phyloP scores from a whole-genome alignment of 2,113 vertebrate genomes.

The Dicerorhinus sumatrensis region DNA sequence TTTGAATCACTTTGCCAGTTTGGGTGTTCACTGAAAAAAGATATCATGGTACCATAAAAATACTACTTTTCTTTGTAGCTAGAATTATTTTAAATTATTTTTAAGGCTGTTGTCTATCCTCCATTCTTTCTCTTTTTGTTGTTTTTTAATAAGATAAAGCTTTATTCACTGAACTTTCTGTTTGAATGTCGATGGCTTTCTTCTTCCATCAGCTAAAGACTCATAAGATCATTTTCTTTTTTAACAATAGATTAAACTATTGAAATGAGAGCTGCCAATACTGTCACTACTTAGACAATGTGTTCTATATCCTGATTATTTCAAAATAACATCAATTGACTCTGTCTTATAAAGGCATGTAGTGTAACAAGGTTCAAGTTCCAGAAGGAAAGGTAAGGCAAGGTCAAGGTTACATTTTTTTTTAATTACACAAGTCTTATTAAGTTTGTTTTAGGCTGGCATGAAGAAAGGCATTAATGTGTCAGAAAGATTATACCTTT shows the following conservation, averaged over 20 bases:
- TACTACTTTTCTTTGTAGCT: neutral
- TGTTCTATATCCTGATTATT: neutral
- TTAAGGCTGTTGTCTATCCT: neutral
- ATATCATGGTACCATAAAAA: neutral
- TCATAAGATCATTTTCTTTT: neutral
- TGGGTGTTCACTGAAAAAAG: neutral
- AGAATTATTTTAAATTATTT: conserved; percentile 28
- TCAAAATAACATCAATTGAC: conserved; percentile 12
- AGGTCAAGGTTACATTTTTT: conserved; percentile 1
- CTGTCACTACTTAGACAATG: neutral
- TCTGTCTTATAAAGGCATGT: neutral
- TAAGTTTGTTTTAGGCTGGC: conserved; percentile 29
- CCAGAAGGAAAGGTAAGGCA: conserved; percentile 1
- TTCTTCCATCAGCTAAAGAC: conserved; percentile 4
- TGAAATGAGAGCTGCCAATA: neutral
- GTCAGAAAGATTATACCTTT: conserved; percentile 40
- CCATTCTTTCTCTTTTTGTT: neutral
- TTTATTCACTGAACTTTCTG: neutral
- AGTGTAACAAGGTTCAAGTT: neutral
- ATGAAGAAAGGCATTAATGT: neutral
- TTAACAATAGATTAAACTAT: conserved; percentile 32
- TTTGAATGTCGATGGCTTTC: neutral
- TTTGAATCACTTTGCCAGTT: neutral
- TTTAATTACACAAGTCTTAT: neutral
- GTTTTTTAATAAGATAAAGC: neutral